Base-by-base conservation (phyloP, 1,140 invertebrate genomes). In the Orius insidiosus region DNA sequence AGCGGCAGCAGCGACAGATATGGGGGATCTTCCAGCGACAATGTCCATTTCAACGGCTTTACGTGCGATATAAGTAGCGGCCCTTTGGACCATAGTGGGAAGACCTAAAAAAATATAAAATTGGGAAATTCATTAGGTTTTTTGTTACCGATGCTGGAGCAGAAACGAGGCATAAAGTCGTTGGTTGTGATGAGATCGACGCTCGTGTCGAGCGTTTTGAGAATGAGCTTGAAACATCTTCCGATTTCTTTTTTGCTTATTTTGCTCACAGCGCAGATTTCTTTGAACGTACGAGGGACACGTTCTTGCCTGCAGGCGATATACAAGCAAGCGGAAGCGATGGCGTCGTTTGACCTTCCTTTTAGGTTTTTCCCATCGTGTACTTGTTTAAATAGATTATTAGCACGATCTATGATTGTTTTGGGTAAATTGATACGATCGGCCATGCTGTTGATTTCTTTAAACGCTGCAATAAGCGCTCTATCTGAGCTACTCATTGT, bases 171-270 rank as follows among this genome's bases (percentile, higher is more conserved):
- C 87, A 99, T 99, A 59, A 98, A 99, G 60, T 98, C 96, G 5
- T 85, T 92, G 2, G 93, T 98, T 0, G 93, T 98, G 41, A 98
- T 98, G 8, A 97, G 74, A 60, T 98, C 93, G 0, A 98, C 92
- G 50, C 84, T 96, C 1, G 95, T 98, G 58, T 88, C 80, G 3
- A 97, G 64, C 0, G 85, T 86, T 59, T 90, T 89, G 3, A 94
- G 60, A 55, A 97, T 97, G 19, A 95, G 58, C 59, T 95, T 96
- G 58, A 96, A 97, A 59, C 89, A 93, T 54, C 94, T 66, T 2
- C 96, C 96, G 55, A 99, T 99, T 68, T 99, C 96, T 60, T 98
- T 98, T 64, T 98, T 98, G 53, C 93, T 95, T 38, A 98, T 90
- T 68, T 94, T 95, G 57, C 90, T 96, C 19, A 97, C 87, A 6